Conservation (phyloP, 2,113 vertebrate genomes). For the Poicephalus gulielmi region DNA sequence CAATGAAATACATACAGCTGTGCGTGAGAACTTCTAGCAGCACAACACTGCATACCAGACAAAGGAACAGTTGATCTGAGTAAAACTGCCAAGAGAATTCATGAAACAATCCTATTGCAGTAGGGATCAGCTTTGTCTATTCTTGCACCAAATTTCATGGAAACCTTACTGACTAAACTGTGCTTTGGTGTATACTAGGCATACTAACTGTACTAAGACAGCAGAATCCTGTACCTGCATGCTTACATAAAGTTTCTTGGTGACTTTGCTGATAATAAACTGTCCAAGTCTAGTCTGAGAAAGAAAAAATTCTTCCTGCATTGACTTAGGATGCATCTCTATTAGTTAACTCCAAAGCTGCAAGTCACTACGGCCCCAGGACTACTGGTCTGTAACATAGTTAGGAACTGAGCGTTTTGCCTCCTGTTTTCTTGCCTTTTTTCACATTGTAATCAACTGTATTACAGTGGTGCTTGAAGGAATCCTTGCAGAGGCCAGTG, state of each 20-base stretch:
- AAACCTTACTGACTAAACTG: not conserved
- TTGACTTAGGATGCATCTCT: not conserved
- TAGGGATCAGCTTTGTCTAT: not conserved
- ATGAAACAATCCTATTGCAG: not conserved
- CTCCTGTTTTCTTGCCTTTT: not conserved
- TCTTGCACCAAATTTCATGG: not conserved
- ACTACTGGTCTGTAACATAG: not conserved
- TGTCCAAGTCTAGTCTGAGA: not conserved
- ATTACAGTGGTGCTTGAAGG: not conserved
- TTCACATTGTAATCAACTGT: not conserved
- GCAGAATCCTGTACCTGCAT: not conserved
- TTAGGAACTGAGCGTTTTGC: not conserved
- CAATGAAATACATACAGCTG: not conserved
- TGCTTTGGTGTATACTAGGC: not conserved
- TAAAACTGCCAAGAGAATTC: not conserved
- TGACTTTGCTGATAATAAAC: not conserved
- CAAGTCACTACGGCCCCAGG: not conserved
- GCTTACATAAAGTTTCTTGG: not conserved
- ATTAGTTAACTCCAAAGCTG: not conserved
- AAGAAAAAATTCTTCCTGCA: not conserved
- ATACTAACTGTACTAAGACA: not conserved
- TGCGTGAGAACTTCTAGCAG: not conserved
- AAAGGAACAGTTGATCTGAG: not conserved
- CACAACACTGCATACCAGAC: not conserved
- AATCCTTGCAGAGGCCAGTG: not conserved